Conservation (phyloP, 53 echinoderm and acorn worm species). For the Hippasteria phrygiana region DNA sequence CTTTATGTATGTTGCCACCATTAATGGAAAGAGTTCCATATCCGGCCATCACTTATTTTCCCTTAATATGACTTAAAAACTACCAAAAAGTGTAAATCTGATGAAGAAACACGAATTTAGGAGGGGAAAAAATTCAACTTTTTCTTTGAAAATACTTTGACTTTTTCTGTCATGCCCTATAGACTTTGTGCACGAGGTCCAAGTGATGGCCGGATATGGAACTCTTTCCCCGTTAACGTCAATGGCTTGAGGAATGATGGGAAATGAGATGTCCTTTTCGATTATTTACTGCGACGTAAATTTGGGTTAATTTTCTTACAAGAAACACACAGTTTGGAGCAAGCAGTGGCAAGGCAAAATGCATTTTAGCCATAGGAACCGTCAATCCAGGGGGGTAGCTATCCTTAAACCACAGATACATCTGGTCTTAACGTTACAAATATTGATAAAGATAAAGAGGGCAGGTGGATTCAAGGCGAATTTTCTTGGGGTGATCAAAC, state of each 20-base stretch:
- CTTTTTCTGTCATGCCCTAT: too few species aligned
- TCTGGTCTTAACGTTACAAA: background rate
- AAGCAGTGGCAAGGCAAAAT: background rate
- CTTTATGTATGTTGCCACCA: background rate
- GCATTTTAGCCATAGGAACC: background rate
- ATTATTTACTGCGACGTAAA: background rate
- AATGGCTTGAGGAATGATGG: too few species aligned
- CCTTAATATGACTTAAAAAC: too few species aligned
- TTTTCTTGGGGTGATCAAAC: background rate
- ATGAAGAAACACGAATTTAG: too few species aligned
- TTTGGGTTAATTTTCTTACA: background rate
- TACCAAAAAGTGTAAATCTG: too few species aligned
- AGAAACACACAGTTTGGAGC: conserved; percentile 17
- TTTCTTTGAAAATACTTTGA: too few species aligned
- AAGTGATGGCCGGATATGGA: too few species aligned
- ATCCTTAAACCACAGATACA: background rate
- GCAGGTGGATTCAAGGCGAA: background rate
- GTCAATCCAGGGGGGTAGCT: background rate
- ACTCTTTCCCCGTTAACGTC: too few species aligned
- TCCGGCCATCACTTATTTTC: too few species aligned
- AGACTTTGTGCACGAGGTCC: too few species aligned
- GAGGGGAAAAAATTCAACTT: too few species aligned
- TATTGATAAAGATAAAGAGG: background rate
- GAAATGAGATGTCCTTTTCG: conserved; percentile 9
- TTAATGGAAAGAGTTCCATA: too few species aligned